These are phyloP conservation scores for Hestina assimilis DNA, from an alignment of 1,140 invertebrate species.

Conservation along the genomic window DNA sequence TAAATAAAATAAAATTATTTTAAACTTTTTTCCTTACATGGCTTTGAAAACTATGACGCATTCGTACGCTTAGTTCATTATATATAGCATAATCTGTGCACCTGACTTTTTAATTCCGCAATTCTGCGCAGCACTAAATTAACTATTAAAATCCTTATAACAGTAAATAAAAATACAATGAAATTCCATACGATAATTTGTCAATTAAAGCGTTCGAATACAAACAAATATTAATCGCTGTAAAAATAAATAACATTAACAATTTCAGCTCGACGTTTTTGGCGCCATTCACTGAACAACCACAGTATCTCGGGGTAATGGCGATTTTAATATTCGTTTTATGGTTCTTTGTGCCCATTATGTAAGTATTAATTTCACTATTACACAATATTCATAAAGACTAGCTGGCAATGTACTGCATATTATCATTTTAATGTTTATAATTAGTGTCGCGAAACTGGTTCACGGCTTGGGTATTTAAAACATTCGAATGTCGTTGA, in stretches of 20 bases:
- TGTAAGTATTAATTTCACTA: slow-evolving; percentile 62
- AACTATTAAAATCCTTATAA: not conserved
- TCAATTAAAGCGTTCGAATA: slow-evolving; percentile 10
- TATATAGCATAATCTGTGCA: too few species aligned
- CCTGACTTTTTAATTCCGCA: too few species aligned
- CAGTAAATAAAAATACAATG: too few species aligned
- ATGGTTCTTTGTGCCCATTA: slow-evolving; percentile 73
- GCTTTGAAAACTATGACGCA: too few species aligned
- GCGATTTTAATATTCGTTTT: slow-evolving; percentile 72
- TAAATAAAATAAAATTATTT: too few species aligned
- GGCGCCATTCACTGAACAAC: slow-evolving; percentile 67
- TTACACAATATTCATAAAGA: slow-evolving; percentile 31
- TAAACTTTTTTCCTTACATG: too few species aligned
- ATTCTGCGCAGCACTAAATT: not conserved
- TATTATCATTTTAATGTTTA: slow-evolving; percentile 21
- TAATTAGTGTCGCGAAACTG: slow-evolving; percentile 16
- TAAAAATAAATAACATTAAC: slow-evolving; percentile 40
- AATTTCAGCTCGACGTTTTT: slow-evolving; percentile 72
- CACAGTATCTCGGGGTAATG: slow-evolving; percentile 72
- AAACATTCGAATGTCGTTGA: not conserved
- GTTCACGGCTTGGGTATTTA: slow-evolving; percentile 7
- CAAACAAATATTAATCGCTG: slow-evolving; percentile 26
- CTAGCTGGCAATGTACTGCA: slow-evolving; percentile 8
- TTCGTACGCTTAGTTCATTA: too few species aligned
- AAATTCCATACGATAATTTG: not conserved